These are phyloP conservation scores for Lepidurus packardi DNA, from an alignment of 1,140 invertebrate species.

Conservation along the genomic window DNA sequence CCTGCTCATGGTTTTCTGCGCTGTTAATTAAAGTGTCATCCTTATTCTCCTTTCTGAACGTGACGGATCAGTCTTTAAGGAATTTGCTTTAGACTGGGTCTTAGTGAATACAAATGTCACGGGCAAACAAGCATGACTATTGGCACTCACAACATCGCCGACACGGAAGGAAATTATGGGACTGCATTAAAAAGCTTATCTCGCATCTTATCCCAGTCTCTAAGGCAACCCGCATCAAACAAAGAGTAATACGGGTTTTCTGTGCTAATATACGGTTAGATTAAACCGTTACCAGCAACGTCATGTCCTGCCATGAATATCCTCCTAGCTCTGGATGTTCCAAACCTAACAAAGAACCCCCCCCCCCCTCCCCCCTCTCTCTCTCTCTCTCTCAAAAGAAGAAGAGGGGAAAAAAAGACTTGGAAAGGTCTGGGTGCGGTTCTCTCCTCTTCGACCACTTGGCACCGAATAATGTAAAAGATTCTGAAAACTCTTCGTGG, in stretches of 20 bases:
- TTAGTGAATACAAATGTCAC: background rate
- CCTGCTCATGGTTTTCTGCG: background rate
- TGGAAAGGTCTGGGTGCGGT: background rate
- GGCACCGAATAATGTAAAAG: conserved; percentile 9
- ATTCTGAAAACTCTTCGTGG: background rate
- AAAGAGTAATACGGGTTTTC: conserved; percentile 2
- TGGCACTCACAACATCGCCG: background rate
- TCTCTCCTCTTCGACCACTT: conserved; percentile 7
- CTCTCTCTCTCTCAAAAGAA: too few relatives aligned
- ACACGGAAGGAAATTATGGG: background rate
- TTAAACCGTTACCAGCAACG: background rate
- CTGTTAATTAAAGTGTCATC: too few relatives aligned
- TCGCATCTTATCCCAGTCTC: background rate
- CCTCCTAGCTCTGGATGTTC: background rate
- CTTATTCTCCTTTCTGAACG: conserved; percentile 7
- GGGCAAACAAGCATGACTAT: background rate
- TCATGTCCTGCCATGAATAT: background rate
- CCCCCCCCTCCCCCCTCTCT: background rate
- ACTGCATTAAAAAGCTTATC: background rate
- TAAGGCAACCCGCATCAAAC: conserved; percentile 14
- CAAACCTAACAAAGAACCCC: background rate
- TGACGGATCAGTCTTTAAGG: background rate
- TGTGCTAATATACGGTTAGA: background rate
- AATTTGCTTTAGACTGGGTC: conserved; percentile 6
- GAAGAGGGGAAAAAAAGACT: background rate